Conservation (phyloP, 2,888 invertebrate species). For the Nasonia oneida region DNA sequence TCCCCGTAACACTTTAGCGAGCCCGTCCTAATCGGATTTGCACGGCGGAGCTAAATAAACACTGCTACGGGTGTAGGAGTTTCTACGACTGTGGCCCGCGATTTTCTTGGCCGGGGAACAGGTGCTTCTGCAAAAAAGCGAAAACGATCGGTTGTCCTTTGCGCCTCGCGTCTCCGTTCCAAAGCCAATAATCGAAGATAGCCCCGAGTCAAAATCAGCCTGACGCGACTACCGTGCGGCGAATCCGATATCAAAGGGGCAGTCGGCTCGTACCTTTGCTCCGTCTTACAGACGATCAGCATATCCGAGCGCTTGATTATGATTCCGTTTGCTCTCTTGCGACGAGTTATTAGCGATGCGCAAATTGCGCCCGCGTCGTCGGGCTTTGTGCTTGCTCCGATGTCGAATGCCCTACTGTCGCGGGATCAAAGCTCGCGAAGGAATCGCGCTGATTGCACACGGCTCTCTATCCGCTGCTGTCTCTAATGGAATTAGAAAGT, state of each 20-base stretch:
- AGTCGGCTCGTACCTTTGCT: neutral
- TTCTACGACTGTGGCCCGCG: neutral
- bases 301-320: neutral
- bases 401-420: neutral
- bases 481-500: neutral
- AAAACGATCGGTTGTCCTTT: neutral
- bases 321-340: neutral
- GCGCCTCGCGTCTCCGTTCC: neutral
- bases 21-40: slow-evolving; percentile 53
- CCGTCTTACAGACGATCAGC: neutral
- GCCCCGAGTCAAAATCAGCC: neutral
- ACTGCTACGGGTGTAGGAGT: neutral
- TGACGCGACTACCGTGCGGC: neutral
- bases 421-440: neutral
- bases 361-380: neutral
- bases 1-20: slow-evolving; percentile 53
- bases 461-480: neutral
- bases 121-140: neutral
- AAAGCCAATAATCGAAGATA: neutral
- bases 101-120: neutral
- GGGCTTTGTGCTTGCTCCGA: neutral
- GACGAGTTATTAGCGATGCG: neutral
- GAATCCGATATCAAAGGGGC: neutral
- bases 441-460: neutral
- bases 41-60: slow-evolving; percentile 39